Evolutionary conservation across 2,888 invertebrate species (phyloP).

Genomic region (Trissolcus brochymenae): DNA sequence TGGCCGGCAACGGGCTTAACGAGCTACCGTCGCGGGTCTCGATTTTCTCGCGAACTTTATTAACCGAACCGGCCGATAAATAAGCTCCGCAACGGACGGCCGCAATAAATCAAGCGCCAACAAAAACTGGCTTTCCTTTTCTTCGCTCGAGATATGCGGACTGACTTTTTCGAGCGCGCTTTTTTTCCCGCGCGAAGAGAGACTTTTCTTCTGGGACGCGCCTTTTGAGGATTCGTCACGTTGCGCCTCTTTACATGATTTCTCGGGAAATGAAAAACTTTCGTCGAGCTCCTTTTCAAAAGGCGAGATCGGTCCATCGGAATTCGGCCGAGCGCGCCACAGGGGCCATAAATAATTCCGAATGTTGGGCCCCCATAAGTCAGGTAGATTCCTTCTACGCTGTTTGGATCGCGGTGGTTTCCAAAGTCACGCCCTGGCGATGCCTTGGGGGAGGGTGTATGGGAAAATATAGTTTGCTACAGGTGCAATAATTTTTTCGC

Average conservation of each 20-base stretch:
- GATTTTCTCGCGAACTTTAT: constrained; percentile 51
- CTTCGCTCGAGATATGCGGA: constrained; percentile 4
- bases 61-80: constrained; percentile 46
- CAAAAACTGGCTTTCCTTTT: constrained; percentile 40
- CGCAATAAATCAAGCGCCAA: constrained; percentile 37
- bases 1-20: constrained; percentile 59
- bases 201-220: constrained; percentile 43
- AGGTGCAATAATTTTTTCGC: no score
- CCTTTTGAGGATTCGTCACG: constrained; percentile 58
- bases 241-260: constrained; percentile 48
- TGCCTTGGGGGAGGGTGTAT: constrained; percentile 31
- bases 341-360: constrained; percentile 71
- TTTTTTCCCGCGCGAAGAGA: constrained; percentile 18
- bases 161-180: constrained; percentile 30
- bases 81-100: constrained; percentile 12
- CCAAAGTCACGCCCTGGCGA: constrained; percentile 73
- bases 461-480: neutral
- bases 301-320: constrained; percentile 8
- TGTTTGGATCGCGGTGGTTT: constrained; percentile 74
- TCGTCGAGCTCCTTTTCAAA: constrained; percentile 20
- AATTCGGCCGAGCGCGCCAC: constrained; percentile 24
- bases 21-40: constrained; percentile 40
- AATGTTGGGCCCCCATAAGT: constrained; percentile 74
- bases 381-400: constrained; percentile 70
- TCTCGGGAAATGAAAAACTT: constrained; percentile 58